phyloP scores from a whole-genome alignment of 2,113 vertebrate species.

The Neomonachus schauinslandi region DNA sequence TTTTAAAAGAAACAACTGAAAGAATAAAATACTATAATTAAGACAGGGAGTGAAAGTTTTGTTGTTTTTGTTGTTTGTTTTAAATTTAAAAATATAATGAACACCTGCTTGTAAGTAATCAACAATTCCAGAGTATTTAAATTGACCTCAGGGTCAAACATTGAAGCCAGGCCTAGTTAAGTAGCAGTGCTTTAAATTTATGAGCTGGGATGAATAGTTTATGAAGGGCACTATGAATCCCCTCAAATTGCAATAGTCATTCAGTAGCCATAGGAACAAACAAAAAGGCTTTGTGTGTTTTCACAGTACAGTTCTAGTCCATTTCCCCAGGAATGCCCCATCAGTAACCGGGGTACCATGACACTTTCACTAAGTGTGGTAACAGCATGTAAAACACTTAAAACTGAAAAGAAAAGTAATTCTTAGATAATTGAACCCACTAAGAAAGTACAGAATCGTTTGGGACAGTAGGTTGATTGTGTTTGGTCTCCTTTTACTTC shows the following conservation, averaged over 20 bases:
- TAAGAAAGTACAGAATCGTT: not conserved
- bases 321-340: not conserved
- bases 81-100: not conserved
- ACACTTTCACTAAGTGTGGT: not conserved
- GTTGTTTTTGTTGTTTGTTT: not conserved
- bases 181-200: not conserved
- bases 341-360: not conserved
- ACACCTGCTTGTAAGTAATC: not conserved
- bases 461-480: not conserved
- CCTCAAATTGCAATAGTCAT: not conserved
- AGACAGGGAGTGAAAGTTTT: not conserved
- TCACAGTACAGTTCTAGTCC: not conserved
- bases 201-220: not conserved
- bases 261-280: not conserved
- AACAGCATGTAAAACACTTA: not conserved
- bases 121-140: not conserved
- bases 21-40: conserved; percentile 36
- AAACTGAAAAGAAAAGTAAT: not conserved
- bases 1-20: conserved; percentile 43
- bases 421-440: not conserved
- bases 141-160: not conserved
- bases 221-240: not conserved
- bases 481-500: not conserved
- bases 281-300: not conserved
- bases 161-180: not conserved